A percentile compares a stretch with the other conserved stretches of the same genome.
Conservation (phyloP, 2,888 invertebrate genomes). For the Linyphia triangularis region DNA sequence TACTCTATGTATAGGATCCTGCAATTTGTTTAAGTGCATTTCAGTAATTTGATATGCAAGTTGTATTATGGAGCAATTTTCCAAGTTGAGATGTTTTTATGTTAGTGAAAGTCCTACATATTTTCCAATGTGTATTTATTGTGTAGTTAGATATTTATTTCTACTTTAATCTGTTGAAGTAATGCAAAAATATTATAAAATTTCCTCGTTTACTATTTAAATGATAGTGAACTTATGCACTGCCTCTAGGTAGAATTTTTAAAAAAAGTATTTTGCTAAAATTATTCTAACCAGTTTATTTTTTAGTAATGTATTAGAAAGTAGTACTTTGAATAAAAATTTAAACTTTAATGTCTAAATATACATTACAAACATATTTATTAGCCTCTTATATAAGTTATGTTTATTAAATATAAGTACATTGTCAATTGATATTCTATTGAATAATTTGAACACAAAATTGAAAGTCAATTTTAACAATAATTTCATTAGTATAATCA, state of each 20-base stretch:
- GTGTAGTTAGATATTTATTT: background rate
- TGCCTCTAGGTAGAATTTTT: slow-evolving; percentile 11
- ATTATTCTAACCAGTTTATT: background rate
- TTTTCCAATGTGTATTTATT: background rate
- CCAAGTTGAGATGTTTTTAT: background rate
- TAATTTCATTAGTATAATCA: no score
- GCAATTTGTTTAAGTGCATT: background rate
- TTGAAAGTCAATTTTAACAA: no score
- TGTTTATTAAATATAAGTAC: background rate
- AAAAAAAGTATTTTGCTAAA: slow-evolving; percentile 29
- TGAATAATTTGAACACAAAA: no score
- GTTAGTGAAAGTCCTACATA: slow-evolving; percentile 3
- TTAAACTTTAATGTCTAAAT: no score
- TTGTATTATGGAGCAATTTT: no score
- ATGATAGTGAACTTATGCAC: background rate
- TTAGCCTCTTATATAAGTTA: no score
- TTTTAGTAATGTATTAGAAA: background rate
- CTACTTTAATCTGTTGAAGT: background rate
- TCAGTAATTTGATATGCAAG: background rate
- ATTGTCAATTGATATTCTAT: no score
- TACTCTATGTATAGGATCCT: background rate
- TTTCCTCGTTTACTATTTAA: background rate
- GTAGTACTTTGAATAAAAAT: background rate
- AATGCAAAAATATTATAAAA: background rate
- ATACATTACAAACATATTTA: no score